Evolutionary conservation across 2,888 invertebrate species (phyloP).

Genomic region (Parapristionchus giblindavisi): DNA sequence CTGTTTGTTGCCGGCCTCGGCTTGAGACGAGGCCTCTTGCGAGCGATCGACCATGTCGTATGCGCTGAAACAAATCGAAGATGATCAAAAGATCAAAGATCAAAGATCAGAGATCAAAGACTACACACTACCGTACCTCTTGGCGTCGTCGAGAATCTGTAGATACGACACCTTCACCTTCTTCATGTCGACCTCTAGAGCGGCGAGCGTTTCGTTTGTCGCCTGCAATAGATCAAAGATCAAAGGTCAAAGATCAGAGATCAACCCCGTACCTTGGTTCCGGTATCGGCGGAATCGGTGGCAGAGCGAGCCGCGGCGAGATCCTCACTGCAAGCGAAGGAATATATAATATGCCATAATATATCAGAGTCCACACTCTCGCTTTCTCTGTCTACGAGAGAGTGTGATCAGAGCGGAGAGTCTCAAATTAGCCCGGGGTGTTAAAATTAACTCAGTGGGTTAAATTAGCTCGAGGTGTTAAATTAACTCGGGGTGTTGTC

Average conservation of each 20-base stretch:
- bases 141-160: constrained; percentile 56
- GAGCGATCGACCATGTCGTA: constrained; percentile 51
- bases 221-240: constrained; percentile 33
- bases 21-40: constrained; percentile 46
- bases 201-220: constrained; percentile 82
- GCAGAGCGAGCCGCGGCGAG: constrained; percentile 47
- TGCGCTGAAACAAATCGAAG: constrained; percentile 38
- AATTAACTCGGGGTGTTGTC: background rate
- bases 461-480: too few relatives aligned
- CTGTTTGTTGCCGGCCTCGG: constrained; percentile 54
- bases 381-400: too few relatives aligned
- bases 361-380: background rate
- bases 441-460: too few relatives aligned
- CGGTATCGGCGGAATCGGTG: constrained; percentile 46
- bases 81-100: background rate
- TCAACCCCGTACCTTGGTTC: constrained; percentile 15
- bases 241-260: too few relatives aligned
- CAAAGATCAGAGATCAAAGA: too few relatives aligned
- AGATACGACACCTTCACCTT: constrained; percentile 69
- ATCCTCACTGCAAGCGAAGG: constrained; percentile 42
- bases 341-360: background rate
- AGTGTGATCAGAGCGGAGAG: too few relatives aligned
- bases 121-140: constrained; percentile 41
- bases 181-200: constrained; percentile 79
- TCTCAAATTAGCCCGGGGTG: too few relatives aligned